phyloP scores from a whole-genome alignment of 2,113 vertebrate genomes.

The Plecotus auritus region DNA sequence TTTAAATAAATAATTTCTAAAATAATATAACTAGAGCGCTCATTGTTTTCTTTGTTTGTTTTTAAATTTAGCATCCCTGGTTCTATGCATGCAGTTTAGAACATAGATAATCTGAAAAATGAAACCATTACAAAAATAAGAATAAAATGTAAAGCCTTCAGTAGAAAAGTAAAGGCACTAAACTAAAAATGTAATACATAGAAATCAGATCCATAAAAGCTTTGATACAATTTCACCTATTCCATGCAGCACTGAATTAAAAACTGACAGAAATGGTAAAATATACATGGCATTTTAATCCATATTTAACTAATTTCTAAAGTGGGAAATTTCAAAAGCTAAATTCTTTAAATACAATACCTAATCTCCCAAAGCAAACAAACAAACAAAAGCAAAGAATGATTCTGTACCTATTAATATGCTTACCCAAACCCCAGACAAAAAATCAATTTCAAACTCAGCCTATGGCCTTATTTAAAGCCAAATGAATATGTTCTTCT shows the following conservation, averaged over 20 bases:
- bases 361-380: neutral
- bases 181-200: neutral
- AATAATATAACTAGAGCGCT: neutral
- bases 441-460: slow-evolving; percentile 57
- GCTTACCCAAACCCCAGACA: neutral
- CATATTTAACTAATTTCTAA: neutral
- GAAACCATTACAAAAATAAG: neutral
- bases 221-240: neutral
- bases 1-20: neutral
- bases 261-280: neutral
- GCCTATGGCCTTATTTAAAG: slow-evolving; percentile 55
- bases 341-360: neutral
- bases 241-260: neutral
- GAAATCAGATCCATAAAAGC: neutral
- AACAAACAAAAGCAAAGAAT: neutral
- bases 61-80: neutral
- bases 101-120: neutral
- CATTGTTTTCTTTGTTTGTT: neutral
- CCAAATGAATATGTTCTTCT: slow-evolving; percentile 60
- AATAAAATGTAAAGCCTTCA: neutral
- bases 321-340: neutral
- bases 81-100: neutral
- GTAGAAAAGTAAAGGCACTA: neutral
- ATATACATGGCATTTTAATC: neutral
- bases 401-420: neutral